Evolutionary conservation across 2,797 vertebrate species (phyloP).

Genomic region (Menidia menidia): DNA sequence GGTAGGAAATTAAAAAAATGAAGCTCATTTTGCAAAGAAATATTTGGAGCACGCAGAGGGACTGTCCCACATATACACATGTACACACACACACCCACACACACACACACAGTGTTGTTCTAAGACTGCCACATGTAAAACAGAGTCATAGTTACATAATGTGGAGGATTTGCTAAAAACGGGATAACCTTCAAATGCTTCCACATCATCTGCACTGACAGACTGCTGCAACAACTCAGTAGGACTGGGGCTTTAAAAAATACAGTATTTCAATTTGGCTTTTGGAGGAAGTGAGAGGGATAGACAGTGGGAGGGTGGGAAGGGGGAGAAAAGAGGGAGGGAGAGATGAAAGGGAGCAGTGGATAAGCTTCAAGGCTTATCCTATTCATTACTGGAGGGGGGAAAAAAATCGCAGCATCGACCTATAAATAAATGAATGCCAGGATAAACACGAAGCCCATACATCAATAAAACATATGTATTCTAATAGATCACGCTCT

Average conservation of each 20-base stretch:
- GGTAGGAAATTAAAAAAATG: conserved; percentile 61
- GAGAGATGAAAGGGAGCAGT: conserved; percentile 77
- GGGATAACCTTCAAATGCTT: conserved; percentile 75
- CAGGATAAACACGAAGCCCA: conserved; percentile 77
- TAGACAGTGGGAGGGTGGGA: conserved; percentile 18
- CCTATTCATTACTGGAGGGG: conserved; percentile 81
- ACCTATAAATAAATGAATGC: conserved; percentile 83
- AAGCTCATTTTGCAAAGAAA: conserved; percentile 64
- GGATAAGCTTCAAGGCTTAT: conserved; percentile 82
- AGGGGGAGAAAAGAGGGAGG: conserved; percentile 31
- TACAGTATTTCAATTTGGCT: conserved; percentile 81
- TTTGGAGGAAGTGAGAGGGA: conserved; percentile 45
- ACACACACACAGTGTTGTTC: conserved; percentile 49
- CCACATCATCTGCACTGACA: conserved; percentile 79
- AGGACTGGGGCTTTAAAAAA: conserved; percentile 67
- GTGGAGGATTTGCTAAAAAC: conserved; percentile 72
- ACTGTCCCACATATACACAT: conserved; percentile 59
- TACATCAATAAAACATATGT: conserved; percentile 84
- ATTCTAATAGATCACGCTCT: conserved; percentile 82
- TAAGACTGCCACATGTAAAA: conserved; percentile 68
- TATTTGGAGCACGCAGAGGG: conserved; percentile 49
- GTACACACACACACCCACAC: conserved; percentile 51
- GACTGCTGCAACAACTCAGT: conserved; percentile 75
- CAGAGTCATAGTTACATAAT: conserved; percentile 77
- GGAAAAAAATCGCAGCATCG: conserved; percentile 73